Percentiles rank a stretch among this genome's conserved stretches.
Conservation (phyloP, 2,888 invertebrate genomes). For the Hartigia nigra region DNA sequence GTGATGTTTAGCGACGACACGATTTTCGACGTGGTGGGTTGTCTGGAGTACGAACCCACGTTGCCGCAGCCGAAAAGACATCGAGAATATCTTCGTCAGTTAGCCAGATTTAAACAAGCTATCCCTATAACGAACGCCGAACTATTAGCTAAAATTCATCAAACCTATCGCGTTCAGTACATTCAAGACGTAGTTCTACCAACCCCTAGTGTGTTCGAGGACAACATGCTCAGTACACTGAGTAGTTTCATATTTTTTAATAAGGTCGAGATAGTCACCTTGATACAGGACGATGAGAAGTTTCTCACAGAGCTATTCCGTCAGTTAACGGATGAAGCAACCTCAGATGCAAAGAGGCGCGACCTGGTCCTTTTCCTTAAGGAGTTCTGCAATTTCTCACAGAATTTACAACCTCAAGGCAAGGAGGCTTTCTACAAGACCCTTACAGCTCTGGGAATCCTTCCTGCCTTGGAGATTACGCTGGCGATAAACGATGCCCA, state of each 20-base stretch:
- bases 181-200: conserved; percentile 99
- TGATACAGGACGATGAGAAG: conserved; percentile 97
- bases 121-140: conserved; percentile 96
- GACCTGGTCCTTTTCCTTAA: conserved; percentile 97
- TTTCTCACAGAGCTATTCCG: conserved; percentile 95
- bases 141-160: conserved; percentile 97
- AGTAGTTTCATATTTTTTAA: conserved; percentile 99
- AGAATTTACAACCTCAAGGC: conserved; percentile 96
- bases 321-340: conserved; percentile 89
- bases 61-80: conserved; percentile 89
- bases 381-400: conserved; percentile 99
- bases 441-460: conserved; percentile 86
- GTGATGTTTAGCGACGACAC: conserved; percentile 97
- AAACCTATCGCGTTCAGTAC: conserved; percentile 99
- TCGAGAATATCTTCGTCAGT: conserved; percentile 93
- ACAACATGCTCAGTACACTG: conserved; percentile 96
- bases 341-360: conserved; percentile 84
- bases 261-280: conserved; percentile 98
- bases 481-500: conserved; percentile 91
- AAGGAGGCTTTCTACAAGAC: conserved; percentile 98
- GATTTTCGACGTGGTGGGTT: conserved; percentile 98
- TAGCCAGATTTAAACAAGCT: conserved; percentile 92
- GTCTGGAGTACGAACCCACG: conserved; percentile 96
- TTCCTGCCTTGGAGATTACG: conserved; percentile 91
- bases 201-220: conserved; percentile 98